Evolutionary conservation across 2,888 invertebrate species (phyloP).

Genomic region (Colletes collaris): DNA sequence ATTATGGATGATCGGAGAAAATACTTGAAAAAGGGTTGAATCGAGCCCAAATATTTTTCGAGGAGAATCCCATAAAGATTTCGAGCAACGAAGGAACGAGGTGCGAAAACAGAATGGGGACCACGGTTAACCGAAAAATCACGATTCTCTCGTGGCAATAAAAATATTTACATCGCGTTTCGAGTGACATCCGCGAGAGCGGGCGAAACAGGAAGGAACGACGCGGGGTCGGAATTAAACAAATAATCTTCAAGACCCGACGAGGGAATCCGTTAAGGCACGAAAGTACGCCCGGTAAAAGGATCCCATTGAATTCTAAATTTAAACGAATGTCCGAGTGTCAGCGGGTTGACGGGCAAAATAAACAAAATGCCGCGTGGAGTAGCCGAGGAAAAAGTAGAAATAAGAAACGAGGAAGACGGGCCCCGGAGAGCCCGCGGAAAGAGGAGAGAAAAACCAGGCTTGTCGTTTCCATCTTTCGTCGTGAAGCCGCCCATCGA

Average conservation of each 20-base stretch:
- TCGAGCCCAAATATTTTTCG: no score
- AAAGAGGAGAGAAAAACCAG: slow-evolving; percentile 32
- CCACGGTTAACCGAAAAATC: slow-evolving; percentile 3
- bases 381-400: slow-evolving; percentile 55
- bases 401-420: slow-evolving; percentile 1
- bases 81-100: no score
- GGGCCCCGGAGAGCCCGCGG: background rate
- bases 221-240: slow-evolving; percentile 78
- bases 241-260: slow-evolving; percentile 76
- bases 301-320: slow-evolving; percentile 83
- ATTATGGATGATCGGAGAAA: no score
- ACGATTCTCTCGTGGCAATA: slow-evolving; percentile 27
- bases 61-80: no score
- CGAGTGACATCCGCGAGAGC: slow-evolving; percentile 44
- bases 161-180: slow-evolving; percentile 52
- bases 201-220: slow-evolving; percentile 39
- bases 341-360: slow-evolving; percentile 80
- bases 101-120: background rate
- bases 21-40: no score
- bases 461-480: slow-evolving; percentile 39
- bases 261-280: slow-evolving; percentile 78
- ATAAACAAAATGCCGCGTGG: slow-evolving; percentile 79
- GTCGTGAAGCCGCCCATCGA: slow-evolving; percentile 33
- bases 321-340: slow-evolving; percentile 82
- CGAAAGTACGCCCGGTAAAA: slow-evolving; percentile 80